phyloP scores from a whole-genome alignment of 2,888 invertebrate genomes.

The Gymnosoma rotundatum region DNA sequence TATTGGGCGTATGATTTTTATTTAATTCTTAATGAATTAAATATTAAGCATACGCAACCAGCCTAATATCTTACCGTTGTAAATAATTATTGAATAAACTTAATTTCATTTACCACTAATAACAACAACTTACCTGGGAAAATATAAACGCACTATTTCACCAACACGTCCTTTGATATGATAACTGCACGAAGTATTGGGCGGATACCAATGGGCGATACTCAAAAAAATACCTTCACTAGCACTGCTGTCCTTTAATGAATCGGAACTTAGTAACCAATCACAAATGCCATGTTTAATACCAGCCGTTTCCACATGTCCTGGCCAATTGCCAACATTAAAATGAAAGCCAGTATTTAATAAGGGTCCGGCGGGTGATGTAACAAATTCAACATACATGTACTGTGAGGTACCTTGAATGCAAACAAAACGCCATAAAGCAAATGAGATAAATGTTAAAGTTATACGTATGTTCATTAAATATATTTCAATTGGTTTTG shows the following conservation, averaged over 20 bases:
- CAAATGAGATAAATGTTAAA: constrained; percentile 36
- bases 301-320: constrained; percentile 94
- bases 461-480: neutral
- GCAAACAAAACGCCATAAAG: constrained; percentile 10
- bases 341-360: constrained; percentile 97
- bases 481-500: neutral
- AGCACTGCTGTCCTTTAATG: constrained; percentile 89
- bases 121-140: constrained; percentile 87
- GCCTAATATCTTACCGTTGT: neutral
- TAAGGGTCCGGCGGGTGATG: constrained; percentile 93
- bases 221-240: constrained; percentile 95
- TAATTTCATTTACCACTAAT: neutral
- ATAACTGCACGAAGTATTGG: constrained; percentile 95
- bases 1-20: too few species aligned
- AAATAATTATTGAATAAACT: neutral
- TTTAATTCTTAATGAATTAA: too few species aligned
- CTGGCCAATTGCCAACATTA: constrained; percentile 97
- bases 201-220: constrained; percentile 97
- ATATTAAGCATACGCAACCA: too few species aligned
- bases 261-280: constrained; percentile 93
- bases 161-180: constrained; percentile 93
- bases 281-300: constrained; percentile 93
- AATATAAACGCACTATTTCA: constrained; percentile 94
- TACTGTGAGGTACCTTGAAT: constrained; percentile 89
- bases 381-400: constrained; percentile 93